These are phyloP conservation scores for Pollenia griseotomentosa DNA, from an alignment of 2,888 invertebrate genomes.

Conservation along the genomic window DNA sequence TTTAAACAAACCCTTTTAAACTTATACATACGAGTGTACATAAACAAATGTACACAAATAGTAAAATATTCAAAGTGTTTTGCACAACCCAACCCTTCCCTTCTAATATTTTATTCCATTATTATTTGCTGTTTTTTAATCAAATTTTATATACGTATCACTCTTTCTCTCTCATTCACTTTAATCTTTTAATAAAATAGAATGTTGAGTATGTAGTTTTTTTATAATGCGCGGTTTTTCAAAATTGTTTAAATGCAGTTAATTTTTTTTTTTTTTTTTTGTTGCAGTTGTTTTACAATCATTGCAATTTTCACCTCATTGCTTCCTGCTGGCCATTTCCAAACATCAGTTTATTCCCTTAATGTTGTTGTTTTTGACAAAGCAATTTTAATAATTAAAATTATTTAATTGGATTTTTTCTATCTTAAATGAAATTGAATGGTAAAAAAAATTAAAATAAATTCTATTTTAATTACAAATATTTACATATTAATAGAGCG, in stretches of 20 bases:
- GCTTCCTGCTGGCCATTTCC: not conserved
- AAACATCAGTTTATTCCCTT: not conserved
- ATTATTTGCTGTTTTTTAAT: slow-evolving; percentile 35
- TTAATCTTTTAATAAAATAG: not conserved
- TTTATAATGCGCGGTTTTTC: slow-evolving; percentile 48
- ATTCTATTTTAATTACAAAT: slow-evolving; percentile 39
- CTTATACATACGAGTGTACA: not conserved
- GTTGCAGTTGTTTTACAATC: slow-evolving; percentile 3
- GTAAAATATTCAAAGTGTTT: too few species aligned
- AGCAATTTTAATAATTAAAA: slow-evolving; percentile 66
- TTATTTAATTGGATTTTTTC: slow-evolving; percentile 59
- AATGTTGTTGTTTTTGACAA: slow-evolving; percentile 63
- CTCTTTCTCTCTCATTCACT: not conserved
- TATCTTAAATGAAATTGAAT: not conserved
- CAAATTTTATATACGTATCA: slow-evolving; percentile 4
- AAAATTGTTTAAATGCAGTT: slow-evolving; percentile 40
- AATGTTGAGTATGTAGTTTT: not conserved
- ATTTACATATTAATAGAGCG: slow-evolving; percentile 7
- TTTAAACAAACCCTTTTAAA: not conserved
- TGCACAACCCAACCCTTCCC: not conserved
- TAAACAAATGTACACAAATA: not conserved
- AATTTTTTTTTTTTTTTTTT: slow-evolving; percentile 25
- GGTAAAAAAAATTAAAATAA: slow-evolving; percentile 13
- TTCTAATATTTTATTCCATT: not conserved
- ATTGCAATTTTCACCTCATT: slow-evolving; percentile 31